phyloP scores from a whole-genome alignment of 2,888 invertebrate species.

The Drosophila phalerata region DNA sequence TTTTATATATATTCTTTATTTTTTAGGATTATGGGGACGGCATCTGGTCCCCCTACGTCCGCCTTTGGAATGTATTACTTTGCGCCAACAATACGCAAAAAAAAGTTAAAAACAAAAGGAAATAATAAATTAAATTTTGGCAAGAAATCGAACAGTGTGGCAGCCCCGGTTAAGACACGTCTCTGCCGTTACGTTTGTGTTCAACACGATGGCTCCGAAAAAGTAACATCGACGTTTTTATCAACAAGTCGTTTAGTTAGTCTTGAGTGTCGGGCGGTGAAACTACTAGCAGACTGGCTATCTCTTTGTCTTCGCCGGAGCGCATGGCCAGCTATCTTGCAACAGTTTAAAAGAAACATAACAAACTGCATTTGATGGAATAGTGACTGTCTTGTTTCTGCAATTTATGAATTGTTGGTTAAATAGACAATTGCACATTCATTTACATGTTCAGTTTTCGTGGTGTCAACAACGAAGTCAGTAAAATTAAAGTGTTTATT shows the following conservation, averaged over 20 bases:
- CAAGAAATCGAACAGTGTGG: not conserved
- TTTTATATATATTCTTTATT: no score
- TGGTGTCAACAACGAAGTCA: not conserved
- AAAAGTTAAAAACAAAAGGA: not conserved
- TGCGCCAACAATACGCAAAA: no score
- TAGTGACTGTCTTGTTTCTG: constrained; percentile 23
- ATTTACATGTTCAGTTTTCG: constrained; percentile 10
- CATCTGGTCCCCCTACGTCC: no score
- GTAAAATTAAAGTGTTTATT: constrained; percentile 34
- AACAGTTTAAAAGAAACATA: constrained; percentile 27
- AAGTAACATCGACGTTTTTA: constrained; percentile 52
- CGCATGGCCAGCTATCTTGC: constrained; percentile 2
- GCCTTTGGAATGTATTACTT: no score
- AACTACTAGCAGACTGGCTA: constrained; percentile 57
- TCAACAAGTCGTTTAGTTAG: constrained; percentile 64
- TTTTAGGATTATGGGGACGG: no score
- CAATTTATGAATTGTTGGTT: constrained; percentile 7
- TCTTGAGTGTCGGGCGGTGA: constrained; percentile 64
- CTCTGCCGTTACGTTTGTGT: constrained; percentile 25
- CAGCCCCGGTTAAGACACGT: not conserved
- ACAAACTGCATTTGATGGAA: constrained; percentile 13
- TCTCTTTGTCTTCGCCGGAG: constrained; percentile 24
- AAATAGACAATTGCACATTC: constrained; percentile 18
- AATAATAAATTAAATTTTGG: not conserved
- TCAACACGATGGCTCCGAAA: constrained; percentile 45